phyloP scores from a whole-genome alignment of 1,140 invertebrate genomes.

The Drosophila nikananu region DNA sequence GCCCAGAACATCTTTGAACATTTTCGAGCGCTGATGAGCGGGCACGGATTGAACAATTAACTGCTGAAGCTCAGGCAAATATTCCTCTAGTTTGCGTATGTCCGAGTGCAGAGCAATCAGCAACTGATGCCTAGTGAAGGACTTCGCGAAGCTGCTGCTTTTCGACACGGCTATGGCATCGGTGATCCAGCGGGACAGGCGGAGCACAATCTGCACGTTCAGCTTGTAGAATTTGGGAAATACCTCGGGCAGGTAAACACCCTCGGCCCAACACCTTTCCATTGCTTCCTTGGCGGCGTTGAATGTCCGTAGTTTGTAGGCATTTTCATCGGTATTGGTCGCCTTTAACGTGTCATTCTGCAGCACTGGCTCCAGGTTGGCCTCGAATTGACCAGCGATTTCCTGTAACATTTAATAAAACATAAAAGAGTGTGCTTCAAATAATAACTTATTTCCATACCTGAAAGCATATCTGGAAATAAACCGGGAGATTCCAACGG shows the following conservation, averaged over 20 bases:
- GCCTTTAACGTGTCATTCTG: conserved; percentile 41
- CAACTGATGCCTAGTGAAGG: conserved; percentile 53
- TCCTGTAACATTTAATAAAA: conserved; percentile 85
- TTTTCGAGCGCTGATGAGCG: conserved; percentile 30
- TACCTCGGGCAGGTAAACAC: conserved; percentile 90
- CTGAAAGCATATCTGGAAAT: conserved; percentile 97
- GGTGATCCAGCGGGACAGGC: conserved; percentile 90
- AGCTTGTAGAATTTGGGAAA: conserved; percentile 95
- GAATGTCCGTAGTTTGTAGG: conserved; percentile 64
- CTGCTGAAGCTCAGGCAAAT: conserved; percentile 57
- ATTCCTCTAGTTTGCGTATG: conserved; percentile 59
- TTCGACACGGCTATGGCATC: conserved; percentile 64
- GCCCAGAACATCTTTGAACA: conserved; percentile 57
- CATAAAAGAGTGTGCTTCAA: not conserved
- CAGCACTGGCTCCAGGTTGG: conserved; percentile 64
- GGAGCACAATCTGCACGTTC: conserved; percentile 91
- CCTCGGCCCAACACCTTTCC: conserved; percentile 90
- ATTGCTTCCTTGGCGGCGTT: conserved; percentile 83
- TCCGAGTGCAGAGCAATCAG: conserved; percentile 70
- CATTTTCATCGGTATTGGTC: not conserved
- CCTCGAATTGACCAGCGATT: conserved; percentile 89
- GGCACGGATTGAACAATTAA: conserved; percentile 45
- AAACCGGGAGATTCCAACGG: conserved; percentile 97
- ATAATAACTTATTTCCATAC: conserved; percentile 17
- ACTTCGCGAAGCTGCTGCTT: conserved; percentile 26